Evolutionary conservation across 2,888 invertebrate species (phyloP), one percentile per base, ranked within the genome.

Genomic region (Cepaea hortensis): DNA sequence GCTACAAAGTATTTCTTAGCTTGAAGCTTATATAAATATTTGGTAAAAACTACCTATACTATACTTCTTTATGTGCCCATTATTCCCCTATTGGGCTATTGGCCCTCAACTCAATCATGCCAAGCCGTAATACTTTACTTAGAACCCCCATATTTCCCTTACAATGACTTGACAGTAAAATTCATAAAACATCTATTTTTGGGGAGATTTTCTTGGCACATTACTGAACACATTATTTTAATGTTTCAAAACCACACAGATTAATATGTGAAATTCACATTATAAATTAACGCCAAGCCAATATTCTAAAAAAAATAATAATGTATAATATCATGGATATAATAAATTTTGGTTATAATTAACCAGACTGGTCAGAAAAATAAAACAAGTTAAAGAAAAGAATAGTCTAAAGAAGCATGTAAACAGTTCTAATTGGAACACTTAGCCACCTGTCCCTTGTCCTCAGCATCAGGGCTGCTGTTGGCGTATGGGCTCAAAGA

Each of bases 401-500:
- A 3, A 79, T 23, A 61, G 23, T 6, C 46, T 61, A 55, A n/a
- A 79, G 18, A 79, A 55, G 9, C 23, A 61, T 50, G 35, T 61
- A n/a, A n/a, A n/a, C 3, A 23, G 18, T 35, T 61, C 6, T 13
- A 20, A 61, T 11, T 23, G 20, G 13, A 70, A 72, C 50, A 81
- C n/a, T 70, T 23, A 48, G 55, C 55, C 72, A 81, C 55, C 35
- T 83, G 83, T 15, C 46, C 83, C 55, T 73, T 76, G n/a, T 81
- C 62, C n/a, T 75, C 75, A 75, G 35, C n/a, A 62, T 86, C 82
- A 20, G 82, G 86, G 50, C 86, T 86, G 65, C 86, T 82, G 61
- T 68, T 70, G 61, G 20, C 82, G n/a, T 76, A 61, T 48, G 86
- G 70, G 23, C 86, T 77, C 46, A 48, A 20, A 65, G 86, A 86